Percentiles rank a stretch among this genome's conserved stretches.
Conservation (phyloP, 2,797 vertebrate species). For the Lacerta agilis region DNA sequence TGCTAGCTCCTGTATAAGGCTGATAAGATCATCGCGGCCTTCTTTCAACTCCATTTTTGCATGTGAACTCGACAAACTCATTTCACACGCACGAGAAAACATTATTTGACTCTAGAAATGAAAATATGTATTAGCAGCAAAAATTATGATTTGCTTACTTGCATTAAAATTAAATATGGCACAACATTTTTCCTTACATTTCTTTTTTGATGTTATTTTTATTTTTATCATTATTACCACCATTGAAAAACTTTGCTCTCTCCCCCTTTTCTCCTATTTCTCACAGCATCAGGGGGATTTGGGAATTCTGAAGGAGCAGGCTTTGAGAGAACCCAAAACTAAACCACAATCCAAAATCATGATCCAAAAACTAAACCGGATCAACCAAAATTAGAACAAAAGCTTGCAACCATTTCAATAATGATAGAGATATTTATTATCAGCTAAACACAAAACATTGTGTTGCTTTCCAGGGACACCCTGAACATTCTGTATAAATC, state of each 20-base stretch:
- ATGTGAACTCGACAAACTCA: slow-evolving; percentile 56
- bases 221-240: too few relatives aligned
- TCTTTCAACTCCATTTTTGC: slow-evolving; percentile 50
- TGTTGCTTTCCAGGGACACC: not conserved
- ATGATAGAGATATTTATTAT: too few relatives aligned
- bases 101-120: slow-evolving; percentile 75
- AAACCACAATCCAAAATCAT: too few relatives aligned
- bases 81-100: slow-evolving; percentile 71
- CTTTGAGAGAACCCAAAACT: too few relatives aligned
- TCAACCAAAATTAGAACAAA: too few relatives aligned
- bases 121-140: slow-evolving; percentile 1
- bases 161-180: slow-evolving; percentile 3
- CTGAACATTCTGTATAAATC: not conserved
- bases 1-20: slow-evolving; percentile 49
- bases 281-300: too few relatives aligned
- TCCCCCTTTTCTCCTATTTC: too few relatives aligned
- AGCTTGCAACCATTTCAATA: too few relatives aligned
- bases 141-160: not conserved
- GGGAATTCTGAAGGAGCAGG: too few relatives aligned
- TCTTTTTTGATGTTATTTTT: not conserved
- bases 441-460: too few relatives aligned
- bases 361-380: too few relatives aligned
- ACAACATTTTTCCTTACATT: not conserved
- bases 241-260: too few relatives aligned
- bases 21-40: slow-evolving; percentile 37